These are phyloP conservation scores for Himantopus leucocephalus DNA, from an alignment of 2,113 vertebrate species.

Conservation along the genomic window DNA sequence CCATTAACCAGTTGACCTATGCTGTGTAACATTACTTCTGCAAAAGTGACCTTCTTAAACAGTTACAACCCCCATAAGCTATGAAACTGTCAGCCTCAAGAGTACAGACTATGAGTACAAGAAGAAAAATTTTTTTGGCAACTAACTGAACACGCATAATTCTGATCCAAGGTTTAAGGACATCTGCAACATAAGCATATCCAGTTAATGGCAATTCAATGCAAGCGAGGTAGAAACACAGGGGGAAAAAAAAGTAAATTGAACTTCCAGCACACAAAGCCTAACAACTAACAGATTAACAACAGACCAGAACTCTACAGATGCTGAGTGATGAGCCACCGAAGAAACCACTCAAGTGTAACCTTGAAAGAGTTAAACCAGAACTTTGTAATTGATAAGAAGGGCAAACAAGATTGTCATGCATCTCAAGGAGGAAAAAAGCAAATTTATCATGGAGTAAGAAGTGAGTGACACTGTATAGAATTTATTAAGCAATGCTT, in stretches of 20 bases:
- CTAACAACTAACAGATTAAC: not conserved
- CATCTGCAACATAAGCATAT: rapidly evolving
- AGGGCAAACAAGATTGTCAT: not conserved
- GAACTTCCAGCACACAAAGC: not conserved
- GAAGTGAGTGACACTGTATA: rapidly evolving
- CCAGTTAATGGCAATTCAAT: not conserved
- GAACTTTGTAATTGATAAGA: not conserved
- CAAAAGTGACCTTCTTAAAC: not conserved
- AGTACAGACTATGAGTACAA: not conserved
- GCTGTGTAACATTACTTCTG: not conserved
- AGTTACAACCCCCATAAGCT: not conserved
- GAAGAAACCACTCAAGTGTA: not conserved
- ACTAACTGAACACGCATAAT: not conserved
- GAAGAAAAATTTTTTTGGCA: not conserved
- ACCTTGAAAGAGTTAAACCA: not conserved
- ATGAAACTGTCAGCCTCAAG: not conserved
- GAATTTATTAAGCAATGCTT: not conserved
- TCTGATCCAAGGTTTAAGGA: not conserved
- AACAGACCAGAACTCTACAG: not conserved
- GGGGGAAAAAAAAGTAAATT: not conserved
- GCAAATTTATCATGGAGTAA: not conserved
- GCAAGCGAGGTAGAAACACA: not conserved
- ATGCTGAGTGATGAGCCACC: rapidly evolving
- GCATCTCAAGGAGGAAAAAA: not conserved
- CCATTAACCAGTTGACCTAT: not conserved